Evolutionary conservation across 2,888 invertebrate genomes (phyloP).

Genomic region (Sclerodermus sp.): DNA sequence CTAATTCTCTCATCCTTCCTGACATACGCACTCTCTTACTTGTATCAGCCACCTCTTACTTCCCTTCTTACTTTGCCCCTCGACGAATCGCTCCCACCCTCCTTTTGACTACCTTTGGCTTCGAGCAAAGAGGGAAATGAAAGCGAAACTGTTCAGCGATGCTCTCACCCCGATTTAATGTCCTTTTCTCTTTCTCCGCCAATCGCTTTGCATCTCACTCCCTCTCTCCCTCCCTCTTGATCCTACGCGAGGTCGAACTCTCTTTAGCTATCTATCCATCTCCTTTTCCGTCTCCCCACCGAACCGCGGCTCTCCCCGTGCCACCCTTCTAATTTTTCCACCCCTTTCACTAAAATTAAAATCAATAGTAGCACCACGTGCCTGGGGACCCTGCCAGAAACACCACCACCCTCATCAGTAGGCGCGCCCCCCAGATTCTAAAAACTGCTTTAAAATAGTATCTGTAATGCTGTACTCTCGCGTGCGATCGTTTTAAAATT

Average conservation of each 20-base stretch:
- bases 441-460: conserved; percentile 44
- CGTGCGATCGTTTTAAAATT: too few species aligned
- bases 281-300: conserved; percentile 26
- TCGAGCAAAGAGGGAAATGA: conserved; percentile 52
- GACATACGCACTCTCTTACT: too few species aligned
- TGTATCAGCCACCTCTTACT: conserved; percentile 12
- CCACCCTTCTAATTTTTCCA: conserved; percentile 59
- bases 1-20: conserved; percentile 2
- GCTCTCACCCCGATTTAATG: conserved; percentile 41
- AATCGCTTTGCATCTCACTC: conserved; percentile 9
- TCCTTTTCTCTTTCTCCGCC: conserved; percentile 16
- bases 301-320: conserved; percentile 35
- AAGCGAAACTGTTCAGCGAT: conserved; percentile 56
- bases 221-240: conserved; percentile 16
- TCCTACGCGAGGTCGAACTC: conserved; percentile 9
- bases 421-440: conserved; percentile 20
- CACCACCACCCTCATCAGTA: conserved; percentile 43
- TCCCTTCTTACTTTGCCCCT: conserved; percentile 17
- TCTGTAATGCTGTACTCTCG: conserved; percentile 11
- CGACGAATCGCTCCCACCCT: conserved; percentile 19
- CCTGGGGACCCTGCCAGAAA: conserved; percentile 49
- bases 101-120: conserved; percentile 34
- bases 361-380: conserved; percentile 59
- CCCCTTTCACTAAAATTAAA: conserved; percentile 59
- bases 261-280: conserved; percentile 3